Evolutionary conservation across 2,888 invertebrate genomes (phyloP).

Genomic region (Flexamia atlantica): DNA sequence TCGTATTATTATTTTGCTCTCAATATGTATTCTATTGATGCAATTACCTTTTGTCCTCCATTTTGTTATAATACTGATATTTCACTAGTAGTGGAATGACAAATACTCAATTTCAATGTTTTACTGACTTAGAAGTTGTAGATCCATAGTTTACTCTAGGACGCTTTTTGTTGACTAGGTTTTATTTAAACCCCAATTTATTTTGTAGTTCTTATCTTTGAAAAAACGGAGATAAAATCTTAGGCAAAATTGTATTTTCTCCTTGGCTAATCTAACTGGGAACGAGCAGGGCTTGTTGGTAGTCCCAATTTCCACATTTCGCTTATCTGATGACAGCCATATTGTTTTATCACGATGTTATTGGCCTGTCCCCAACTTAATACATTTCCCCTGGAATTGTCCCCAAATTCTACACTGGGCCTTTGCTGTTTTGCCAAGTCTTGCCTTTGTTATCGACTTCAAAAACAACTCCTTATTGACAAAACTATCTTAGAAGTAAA

Average conservation of each 20-base stretch:
- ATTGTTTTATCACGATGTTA: constrained; percentile 33
- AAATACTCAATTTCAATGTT: too few relatives aligned
- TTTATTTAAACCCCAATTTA: background rate
- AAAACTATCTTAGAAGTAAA: too few relatives aligned
- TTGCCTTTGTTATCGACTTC: background rate
- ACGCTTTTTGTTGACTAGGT: too few relatives aligned
- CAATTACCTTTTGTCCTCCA: too few relatives aligned
- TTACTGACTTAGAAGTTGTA: too few relatives aligned
- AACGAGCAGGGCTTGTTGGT: background rate
- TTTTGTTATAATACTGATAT: too few relatives aligned
- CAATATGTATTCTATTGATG: too few relatives aligned
- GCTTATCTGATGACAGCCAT: constrained; percentile 29
- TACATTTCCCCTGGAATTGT: constrained; percentile 27
- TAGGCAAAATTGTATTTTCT: constrained; percentile 17
- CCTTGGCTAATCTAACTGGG: background rate
- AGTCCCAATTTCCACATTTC: constrained; percentile 25
- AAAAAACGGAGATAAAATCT: constrained; percentile 1
- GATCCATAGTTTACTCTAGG: too few relatives aligned
- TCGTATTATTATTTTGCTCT: too few relatives aligned
- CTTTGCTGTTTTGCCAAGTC: constrained; percentile 26
- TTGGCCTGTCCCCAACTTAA: constrained; percentile 40
- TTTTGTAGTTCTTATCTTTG: background rate
- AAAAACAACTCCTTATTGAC: too few relatives aligned
- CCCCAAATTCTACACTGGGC: constrained; percentile 14
- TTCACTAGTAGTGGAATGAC: too few relatives aligned